Conservation (phyloP, 53 echinoderm and acorn worm genomes). For the Paracentrotus lividus region DNA sequence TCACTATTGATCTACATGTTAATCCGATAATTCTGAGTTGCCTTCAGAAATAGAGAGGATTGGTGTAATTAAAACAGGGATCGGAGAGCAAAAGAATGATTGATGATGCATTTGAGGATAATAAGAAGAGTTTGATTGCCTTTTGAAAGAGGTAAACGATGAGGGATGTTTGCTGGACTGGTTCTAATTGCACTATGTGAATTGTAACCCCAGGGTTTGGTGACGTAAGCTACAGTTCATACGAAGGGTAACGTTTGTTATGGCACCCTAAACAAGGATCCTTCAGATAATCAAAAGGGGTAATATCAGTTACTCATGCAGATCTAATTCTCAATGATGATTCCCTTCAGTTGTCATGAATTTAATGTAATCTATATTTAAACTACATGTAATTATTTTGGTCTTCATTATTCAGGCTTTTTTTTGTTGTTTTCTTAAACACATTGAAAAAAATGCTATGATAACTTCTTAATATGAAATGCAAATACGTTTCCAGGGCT, state of each 20-base stretch:
- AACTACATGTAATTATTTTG: not conserved
- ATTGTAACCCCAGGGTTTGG: conserved; percentile 20
- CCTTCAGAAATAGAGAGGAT: not conserved
- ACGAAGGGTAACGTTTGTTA: not conserved
- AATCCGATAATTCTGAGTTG: not conserved
- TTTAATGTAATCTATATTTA: not conserved
- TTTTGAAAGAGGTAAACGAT: conserved; percentile 9
- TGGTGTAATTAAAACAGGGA: not conserved
- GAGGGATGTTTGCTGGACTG: conserved; percentile 22
- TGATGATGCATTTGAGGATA: conserved; percentile 8
- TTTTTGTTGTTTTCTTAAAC: not conserved
- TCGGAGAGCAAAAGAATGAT: conserved; percentile 8
- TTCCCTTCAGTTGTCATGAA: not conserved
- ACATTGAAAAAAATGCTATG: not conserved
- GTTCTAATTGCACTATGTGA: not conserved
- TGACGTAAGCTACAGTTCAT: conserved; percentile 23
- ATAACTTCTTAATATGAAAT: not conserved
- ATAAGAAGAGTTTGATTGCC: not conserved
- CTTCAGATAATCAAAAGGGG: not conserved
- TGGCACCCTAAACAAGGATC: not conserved
- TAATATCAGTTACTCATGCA: not conserved
- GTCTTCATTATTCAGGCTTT: too few relatives aligned
- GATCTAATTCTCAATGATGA: not conserved
- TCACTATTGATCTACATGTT: not conserved
- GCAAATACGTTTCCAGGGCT: too few relatives aligned